A percentile compares a stretch with the other conserved stretches of the same genome.
Conservation (phyloP, 2,797 vertebrate genomes). For the Lithobates sylvaticus region DNA sequence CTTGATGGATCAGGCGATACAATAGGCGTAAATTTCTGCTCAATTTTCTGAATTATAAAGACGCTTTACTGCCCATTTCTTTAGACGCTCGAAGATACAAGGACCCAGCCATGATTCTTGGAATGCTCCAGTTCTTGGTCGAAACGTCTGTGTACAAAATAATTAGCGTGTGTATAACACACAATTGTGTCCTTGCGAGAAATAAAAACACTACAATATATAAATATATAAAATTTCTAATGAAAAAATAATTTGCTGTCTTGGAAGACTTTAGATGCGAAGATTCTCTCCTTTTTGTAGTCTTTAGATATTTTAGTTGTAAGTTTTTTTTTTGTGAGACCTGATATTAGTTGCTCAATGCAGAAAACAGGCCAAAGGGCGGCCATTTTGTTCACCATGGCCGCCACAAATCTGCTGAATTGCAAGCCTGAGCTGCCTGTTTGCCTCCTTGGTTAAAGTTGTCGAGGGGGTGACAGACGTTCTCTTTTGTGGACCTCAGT, state of each 20-base stretch:
- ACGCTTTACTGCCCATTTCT: no score
- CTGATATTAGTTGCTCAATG: not conserved
- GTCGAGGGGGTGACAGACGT: conserved; percentile 7
- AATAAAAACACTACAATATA: not conserved
- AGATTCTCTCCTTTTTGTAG: no score
- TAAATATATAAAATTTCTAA: conserved; percentile 27
- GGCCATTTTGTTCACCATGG: conserved; percentile 64
- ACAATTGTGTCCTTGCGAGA: not conserved
- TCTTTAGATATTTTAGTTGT: no score
- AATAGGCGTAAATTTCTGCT: no score
- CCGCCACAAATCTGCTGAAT: conserved; percentile 67
- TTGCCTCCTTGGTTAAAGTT: conserved; percentile 35
- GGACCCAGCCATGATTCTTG: no score
- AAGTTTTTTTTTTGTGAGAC: not conserved
- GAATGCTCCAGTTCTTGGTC: no score
- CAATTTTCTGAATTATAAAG: no score
- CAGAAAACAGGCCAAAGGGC: not conserved
- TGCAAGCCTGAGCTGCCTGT: conserved; percentile 2
- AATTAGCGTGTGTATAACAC: not conserved
- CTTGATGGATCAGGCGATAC: no score
- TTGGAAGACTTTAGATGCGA: not conserved
- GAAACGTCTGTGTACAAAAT: not conserved
- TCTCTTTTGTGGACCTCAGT: conserved; percentile 59
- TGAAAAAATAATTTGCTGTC: not conserved
- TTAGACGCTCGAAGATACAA: no score